Evolutionary conservation across 2,888 invertebrate species (phyloP), one percentile per base, ranked within the genome.

Genomic region (Aporophyla lueneburgensis): DNA sequence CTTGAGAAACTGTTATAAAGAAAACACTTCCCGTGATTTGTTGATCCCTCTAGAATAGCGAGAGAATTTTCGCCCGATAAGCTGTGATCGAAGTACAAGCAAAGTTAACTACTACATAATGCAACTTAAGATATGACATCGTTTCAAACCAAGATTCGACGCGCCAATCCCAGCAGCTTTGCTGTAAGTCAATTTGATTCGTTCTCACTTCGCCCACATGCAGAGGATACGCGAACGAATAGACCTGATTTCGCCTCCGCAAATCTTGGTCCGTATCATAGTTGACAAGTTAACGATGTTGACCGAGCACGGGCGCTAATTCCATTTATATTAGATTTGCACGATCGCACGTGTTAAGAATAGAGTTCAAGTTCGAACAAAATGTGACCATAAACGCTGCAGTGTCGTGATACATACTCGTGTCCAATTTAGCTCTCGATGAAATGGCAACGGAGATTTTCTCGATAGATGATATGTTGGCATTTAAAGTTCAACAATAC

Each of bases 271-370:
- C 76, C 83, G 80, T 90, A 89, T 87, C 78, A 82, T 80, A 87
- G 75, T 86, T 85, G 85, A 88, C 87, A 86, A 82, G 80, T 82
- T 86, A 88, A 86, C 86, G 81, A 85, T 84, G 79, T 87, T 81
- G 76, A 80, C 81, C 80, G 76, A 82, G 67, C 84, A 77, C 78
- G 76, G 80, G 83, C 83, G 82, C 81, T 85, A 86, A 88, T 90
- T 89, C 87, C 79, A 74, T 81, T 81, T 84, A 86, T 88, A 89
- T 88, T 91, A 87, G 87, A 87, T 90, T 88, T 87, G 85, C 86
- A 87, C 88, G 86, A 85, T 71, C 74, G 80, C 82, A 83, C 82
- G 80, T 88, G 89, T 83, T 81, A 79, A 83, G 79, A 81, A 82
- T 83, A 80, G 76, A 80, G 76, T 80, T 85, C 78, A 81, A 80